These are phyloP conservation scores for Todiramphus saurophagus DNA, from an alignment of 2,113 vertebrate genomes.

Conservation along the genomic window DNA sequence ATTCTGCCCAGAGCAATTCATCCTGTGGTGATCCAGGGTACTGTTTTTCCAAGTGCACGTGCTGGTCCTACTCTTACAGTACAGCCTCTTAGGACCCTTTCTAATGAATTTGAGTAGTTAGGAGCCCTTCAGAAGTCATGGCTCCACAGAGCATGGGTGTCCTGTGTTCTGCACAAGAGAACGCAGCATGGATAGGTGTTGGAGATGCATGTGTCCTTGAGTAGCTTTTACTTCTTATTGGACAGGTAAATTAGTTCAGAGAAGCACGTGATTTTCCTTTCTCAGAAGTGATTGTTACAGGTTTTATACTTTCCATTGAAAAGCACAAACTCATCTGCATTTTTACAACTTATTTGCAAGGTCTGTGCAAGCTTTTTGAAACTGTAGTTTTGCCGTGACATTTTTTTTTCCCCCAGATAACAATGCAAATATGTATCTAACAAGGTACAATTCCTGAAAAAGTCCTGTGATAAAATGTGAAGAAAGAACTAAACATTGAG, in stretches of 20 bases:
- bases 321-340: background rate
- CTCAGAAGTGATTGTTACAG: background rate
- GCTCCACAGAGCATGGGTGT: rapidly evolving
- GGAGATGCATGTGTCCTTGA: background rate
- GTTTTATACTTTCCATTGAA: background rate
- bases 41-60: background rate
- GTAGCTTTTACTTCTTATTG: background rate
- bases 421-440: background rate
- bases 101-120: background rate
- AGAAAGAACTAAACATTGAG: background rate
- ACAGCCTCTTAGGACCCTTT: background rate
- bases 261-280: background rate
- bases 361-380: background rate
- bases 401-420: background rate
- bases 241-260: background rate
- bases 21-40: background rate
- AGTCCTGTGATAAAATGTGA: background rate
- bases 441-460: background rate
- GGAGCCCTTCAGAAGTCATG: background rate
- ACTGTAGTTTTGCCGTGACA: background rate
- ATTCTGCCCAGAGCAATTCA: background rate
- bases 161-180: background rate
- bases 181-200: rapidly evolving
- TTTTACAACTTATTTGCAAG: background rate
- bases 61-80: background rate